Base-by-base conservation (phyloP, 2,797 vertebrate genomes). In the Muscicapa comitata region DNA sequence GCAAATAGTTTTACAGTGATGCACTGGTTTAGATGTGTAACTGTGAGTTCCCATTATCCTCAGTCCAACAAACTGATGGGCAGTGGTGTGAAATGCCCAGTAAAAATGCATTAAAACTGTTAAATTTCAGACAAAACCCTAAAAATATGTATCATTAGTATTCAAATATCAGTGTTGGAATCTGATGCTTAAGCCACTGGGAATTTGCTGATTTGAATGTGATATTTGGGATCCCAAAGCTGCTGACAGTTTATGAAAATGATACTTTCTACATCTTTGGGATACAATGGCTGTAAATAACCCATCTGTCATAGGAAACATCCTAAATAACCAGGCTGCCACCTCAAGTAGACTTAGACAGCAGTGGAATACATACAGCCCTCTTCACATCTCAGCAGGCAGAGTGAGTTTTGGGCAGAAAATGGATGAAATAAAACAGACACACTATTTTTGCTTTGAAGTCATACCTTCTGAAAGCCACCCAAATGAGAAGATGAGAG, bases 231-330 rank as follows among this genome's bases (percentile, higher is more conserved):
- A 78, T 78, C n/a, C 28, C 73, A 90, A 55, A 77, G 54, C 38
- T 75, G n/a, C 42, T 0, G 1, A 68, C 58, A 43, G 33, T 35
- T 78, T 47, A 57, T 66, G 51, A 25, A 81, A 84, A 62, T 62
- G 1, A 40, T 24, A 23, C 67, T 51, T 14, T 33, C 20, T 21
- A 12, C 61, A 76, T 79, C 48, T 87, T 53, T 28, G 67, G 77
- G 55, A 88, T 91, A 79, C 35, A 95, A 75, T 6, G 70, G 40
- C 67, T 86, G 55, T 73, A 91, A 92, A 91, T 70, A 96, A 87
- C 45, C 63, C 63, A 82, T 42, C 37, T 82, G 43, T 62, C 80
- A 75, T 9, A 16, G 35, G 59, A 75, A 92, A 51, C 26, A 67
- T 29, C 31, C 62, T 33, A 54, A 90, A 90, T 48, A 94, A 90